Evolutionary conservation across 2,113 vertebrate species (phyloP).

Genomic region (Chaetorhynchus papuensis): DNA sequence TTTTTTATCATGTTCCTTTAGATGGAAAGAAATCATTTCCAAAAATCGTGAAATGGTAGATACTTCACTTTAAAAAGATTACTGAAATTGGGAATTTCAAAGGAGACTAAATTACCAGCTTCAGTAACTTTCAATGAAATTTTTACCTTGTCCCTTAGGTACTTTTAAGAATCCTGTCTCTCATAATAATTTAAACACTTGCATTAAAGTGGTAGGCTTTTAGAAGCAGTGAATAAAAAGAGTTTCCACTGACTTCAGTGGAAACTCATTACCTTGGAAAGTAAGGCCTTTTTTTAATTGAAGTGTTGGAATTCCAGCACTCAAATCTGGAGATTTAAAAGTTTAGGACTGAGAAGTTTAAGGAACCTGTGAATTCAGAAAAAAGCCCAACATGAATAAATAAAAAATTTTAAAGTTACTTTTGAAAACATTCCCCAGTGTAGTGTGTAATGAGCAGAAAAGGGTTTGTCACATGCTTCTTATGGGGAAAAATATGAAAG

Average conservation of each 20-base stretch:
- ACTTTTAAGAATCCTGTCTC: not conserved
- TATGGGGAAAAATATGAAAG: not conserved
- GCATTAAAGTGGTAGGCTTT: not conserved
- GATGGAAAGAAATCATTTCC: not conserved
- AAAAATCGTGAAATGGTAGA: not conserved
- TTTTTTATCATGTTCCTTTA: not conserved
- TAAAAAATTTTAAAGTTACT: not conserved
- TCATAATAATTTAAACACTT: not conserved
- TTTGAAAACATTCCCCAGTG: not conserved
- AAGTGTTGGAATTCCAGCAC: not conserved
- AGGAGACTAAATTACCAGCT: not conserved
- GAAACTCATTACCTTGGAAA: not conserved
- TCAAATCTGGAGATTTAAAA: not conserved
- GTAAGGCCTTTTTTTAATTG: not conserved
- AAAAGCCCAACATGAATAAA: not conserved
- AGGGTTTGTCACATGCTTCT: not conserved
- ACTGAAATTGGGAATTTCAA: not conserved
- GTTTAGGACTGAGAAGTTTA: not conserved
- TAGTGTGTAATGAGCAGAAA: not conserved
- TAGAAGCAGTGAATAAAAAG: not conserved
- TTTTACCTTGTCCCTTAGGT: not conserved
- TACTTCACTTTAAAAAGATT: not conserved
- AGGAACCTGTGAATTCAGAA: not conserved
- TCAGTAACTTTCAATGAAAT: not conserved
- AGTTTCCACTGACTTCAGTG: not conserved